A percentile compares a stretch with the other conserved stretches of the same genome.
These are phyloP conservation scores for Neolamprologus hecqui DNA, from an alignment of 2,113 vertebrate genomes.

Conservation along the genomic window DNA sequence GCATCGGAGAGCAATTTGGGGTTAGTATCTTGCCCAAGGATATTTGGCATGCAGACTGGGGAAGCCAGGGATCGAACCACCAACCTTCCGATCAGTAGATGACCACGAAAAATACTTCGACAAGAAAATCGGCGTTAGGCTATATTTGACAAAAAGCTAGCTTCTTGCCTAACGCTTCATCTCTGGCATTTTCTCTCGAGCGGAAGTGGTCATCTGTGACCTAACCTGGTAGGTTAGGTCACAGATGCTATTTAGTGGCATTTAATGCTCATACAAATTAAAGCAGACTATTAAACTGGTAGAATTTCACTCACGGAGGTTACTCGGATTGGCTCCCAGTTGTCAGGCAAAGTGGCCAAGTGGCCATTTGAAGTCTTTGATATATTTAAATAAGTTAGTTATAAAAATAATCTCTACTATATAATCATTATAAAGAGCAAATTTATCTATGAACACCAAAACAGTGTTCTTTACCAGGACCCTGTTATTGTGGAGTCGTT, in stretches of 20 bases:
- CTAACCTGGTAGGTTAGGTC: not conserved
- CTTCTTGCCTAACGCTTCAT: too few relatives aligned
- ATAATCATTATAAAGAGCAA: not conserved
- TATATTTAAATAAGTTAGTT: not conserved
- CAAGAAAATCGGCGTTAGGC: too few relatives aligned
- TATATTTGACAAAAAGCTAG: too few relatives aligned
- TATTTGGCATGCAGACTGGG: too few relatives aligned
- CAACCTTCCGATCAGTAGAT: too few relatives aligned
- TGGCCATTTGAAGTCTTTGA: not conserved
- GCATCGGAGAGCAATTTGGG: too few relatives aligned
- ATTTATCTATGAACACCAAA: not conserved
- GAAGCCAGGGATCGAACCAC: too few relatives aligned
- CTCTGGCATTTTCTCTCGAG: too few relatives aligned
- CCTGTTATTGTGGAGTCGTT: not conserved
- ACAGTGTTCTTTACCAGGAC: not conserved
- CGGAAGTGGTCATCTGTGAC: too few relatives aligned
- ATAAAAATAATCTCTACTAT: not conserved
- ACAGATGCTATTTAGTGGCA: not conserved
- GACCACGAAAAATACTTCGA: too few relatives aligned
- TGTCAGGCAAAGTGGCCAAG: not conserved
- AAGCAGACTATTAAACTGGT: not conserved
- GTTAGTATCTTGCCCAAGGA: too few relatives aligned
- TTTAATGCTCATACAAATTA: not conserved
- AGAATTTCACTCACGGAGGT: not conserved
- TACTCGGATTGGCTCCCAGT: not conserved